A percentile compares a stretch with the other conserved stretches of the same genome.
Conservation (phyloP, 2,888 invertebrate species). For the Chrysomela aeneicollis region DNA sequence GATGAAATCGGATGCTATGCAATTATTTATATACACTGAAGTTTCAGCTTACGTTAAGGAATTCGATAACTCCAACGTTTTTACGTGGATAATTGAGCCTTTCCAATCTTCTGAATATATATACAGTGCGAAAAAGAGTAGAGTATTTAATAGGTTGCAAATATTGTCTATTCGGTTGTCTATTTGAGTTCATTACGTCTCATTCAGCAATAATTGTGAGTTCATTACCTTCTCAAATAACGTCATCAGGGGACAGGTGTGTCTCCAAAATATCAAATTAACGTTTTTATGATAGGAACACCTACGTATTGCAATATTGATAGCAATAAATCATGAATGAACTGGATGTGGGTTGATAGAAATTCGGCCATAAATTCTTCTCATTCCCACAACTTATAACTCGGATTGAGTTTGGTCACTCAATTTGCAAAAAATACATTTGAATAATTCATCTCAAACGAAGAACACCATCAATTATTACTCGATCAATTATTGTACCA, state of each 20-base stretch:
- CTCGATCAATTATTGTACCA: too few relatives aligned
- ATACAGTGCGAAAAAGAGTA: too few relatives aligned
- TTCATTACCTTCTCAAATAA: not conserved
- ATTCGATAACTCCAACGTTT: not conserved
- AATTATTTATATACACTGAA: conserved; percentile 15
- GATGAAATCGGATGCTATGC: conserved; percentile 13
- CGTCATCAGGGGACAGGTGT: not conserved
- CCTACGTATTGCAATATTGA: not conserved
- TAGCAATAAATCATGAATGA: not conserved
- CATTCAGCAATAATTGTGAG: not conserved
- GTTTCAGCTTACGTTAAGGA: not conserved
- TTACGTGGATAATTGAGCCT: not conserved
- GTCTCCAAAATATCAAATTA: not conserved
- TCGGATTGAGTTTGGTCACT: too few relatives aligned
- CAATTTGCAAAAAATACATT: too few relatives aligned
- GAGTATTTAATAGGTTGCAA: too few relatives aligned
- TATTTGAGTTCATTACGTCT: not conserved
- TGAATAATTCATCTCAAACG: too few relatives aligned
- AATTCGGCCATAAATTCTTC: not conserved
- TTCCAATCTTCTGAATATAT: not conserved
- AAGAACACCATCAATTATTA: too few relatives aligned
- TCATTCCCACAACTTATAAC: too few relatives aligned
- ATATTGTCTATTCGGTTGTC: too few relatives aligned
- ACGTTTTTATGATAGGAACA: not conserved
- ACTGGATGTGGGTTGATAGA: conserved; percentile 10